Conservation (phyloP, 2,888 invertebrate genomes). For the Folsomia candida region DNA sequence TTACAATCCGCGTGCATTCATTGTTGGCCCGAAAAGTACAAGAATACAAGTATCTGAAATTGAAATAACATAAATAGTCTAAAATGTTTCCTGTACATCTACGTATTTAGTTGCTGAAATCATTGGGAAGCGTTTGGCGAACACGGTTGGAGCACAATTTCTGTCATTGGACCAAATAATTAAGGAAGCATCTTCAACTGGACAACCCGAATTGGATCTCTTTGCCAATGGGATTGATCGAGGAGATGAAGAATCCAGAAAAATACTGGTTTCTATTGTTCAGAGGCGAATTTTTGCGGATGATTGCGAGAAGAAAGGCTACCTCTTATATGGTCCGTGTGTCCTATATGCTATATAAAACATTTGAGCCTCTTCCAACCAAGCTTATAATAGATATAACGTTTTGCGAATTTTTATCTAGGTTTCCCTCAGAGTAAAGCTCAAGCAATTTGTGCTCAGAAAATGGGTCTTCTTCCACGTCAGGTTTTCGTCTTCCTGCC, state of each 20-base stretch:
- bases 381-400: not conserved
- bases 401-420: conserved; percentile 5
- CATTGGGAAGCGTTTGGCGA: conserved; percentile 35
- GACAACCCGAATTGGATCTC: conserved; percentile 17
- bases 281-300: conserved; percentile 19
- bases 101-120: conserved; percentile 24
- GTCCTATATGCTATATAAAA: not conserved
- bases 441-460: conserved; percentile 41
- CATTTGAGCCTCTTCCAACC: not conserved
- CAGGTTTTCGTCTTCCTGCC: conserved; percentile 45
- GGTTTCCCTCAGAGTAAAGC: conserved; percentile 44
- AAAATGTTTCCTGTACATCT: too few relatives aligned
- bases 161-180: conserved; percentile 39
- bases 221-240: conserved; percentile 22
- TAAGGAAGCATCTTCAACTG: conserved; percentile 14
- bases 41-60: not conserved
- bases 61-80: not conserved
- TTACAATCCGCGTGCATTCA: conserved; percentile 35
- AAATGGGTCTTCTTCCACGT: conserved; percentile 42
- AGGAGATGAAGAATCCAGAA: conserved; percentile 26
- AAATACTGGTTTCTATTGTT: conserved; percentile 33
- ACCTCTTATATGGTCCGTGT: conserved; percentile 37
- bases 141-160: conserved; percentile 30
- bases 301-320: conserved; percentile 41
- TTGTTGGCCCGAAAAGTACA: conserved; percentile 37